Conservation (phyloP, 2,113 vertebrate species). For the Neoarius graeffei region DNA sequence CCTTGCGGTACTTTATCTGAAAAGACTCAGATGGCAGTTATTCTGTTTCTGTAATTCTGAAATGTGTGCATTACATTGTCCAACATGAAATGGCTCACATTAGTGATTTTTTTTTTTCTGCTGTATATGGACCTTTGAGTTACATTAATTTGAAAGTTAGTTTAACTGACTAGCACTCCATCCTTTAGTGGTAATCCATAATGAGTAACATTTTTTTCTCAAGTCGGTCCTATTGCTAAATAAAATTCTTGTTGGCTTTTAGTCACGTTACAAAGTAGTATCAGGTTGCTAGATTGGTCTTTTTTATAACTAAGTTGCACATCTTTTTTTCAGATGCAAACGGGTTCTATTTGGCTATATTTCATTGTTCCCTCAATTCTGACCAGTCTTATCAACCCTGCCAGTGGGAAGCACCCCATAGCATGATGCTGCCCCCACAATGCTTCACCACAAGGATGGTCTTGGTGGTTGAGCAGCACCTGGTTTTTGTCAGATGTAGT, state of each 20-base stretch:
- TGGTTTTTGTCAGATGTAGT: background rate
- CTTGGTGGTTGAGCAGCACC: background rate
- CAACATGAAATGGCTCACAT: too few species aligned
- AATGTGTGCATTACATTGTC: too few species aligned
- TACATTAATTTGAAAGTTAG: background rate
- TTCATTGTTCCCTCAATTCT: background rate
- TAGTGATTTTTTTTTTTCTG: too few species aligned
- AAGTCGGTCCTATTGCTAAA: background rate
- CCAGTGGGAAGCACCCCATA: too few species aligned
- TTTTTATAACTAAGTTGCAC: background rate
- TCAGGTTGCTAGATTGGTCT: background rate
- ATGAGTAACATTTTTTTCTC: background rate
- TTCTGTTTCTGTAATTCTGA: too few species aligned
- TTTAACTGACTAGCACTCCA: too few species aligned
- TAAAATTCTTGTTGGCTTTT: background rate
- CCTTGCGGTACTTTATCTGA: too few species aligned
- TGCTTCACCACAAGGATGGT: background rate
- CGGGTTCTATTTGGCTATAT: background rate
- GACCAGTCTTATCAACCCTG: background rate
- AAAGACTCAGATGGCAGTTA: too few species aligned
- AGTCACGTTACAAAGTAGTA: background rate
- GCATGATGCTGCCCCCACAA: background rate
- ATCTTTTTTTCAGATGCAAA: background rate
- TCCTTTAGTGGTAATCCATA: background rate
- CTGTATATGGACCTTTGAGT: background rate